Evolutionary conservation across 2,888 invertebrate species (phyloP), one percentile per base, ranked within the genome.

Genomic region (Caenorhabditis sp.): DNA sequence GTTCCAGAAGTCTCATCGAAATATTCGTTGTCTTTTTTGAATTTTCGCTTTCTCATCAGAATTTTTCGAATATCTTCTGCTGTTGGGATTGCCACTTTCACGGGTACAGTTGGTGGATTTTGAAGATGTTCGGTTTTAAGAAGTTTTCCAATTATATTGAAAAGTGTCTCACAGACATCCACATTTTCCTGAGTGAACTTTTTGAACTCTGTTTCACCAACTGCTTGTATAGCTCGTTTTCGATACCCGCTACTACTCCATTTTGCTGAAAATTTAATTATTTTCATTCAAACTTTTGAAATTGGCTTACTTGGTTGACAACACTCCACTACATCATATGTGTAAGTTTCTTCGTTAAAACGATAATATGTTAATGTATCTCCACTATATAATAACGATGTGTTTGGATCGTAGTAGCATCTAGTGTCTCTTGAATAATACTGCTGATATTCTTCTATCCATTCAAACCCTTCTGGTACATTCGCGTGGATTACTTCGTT

Each of bases 401-500:
- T 83, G 31, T 78, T 79, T 56, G 77, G 76, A 64, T 86, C 81
- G 65, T 82, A 86, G 59, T 74, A 86, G 67, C 81, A 85, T 14
- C 80, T 74, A 14, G 78, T 76, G 31, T 80, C 80, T 10, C 52
- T 59, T 10, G 83, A 84, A 75, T 84, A 86, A 72, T 86, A 86
- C 70, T 83, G 77, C 8, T 72, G 64, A 43, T 82, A 82, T 56
- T 83, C 83, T n/a, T 69, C 73, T 56, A 75, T 71, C 61, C 73
- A 84, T 3, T 73, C 81, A 66, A 78, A 86, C 14, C 86, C 80
- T 26, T 69, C 69, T 3, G 80, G 80, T 17, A 78, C 75, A 49
- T 63, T 23, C 10, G 80, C 74, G 38, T 78, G 78, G 1, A 70
- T 31, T 12, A 83, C 82, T 57, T 79, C 79, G 20, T 74, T 69